Conservation (phyloP, 2,888 invertebrate genomes). For the Meganola albula region DNA sequence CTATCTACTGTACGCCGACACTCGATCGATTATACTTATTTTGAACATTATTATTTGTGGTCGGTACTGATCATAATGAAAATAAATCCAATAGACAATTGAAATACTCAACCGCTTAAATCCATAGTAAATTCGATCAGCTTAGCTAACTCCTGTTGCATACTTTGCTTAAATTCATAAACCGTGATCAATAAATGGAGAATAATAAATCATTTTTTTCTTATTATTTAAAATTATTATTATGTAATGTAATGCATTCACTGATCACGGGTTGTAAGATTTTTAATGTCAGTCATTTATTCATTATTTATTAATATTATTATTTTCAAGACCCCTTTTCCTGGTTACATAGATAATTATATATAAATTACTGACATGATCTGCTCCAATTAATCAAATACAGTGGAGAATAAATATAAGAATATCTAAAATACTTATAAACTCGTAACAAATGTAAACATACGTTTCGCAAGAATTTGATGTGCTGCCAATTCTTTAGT, state of each 20-base stretch:
- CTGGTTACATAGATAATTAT: slow-evolving; percentile 32
- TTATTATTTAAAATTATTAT: slow-evolving; percentile 34
- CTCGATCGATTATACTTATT: slow-evolving; percentile 54
- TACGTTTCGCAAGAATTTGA: slow-evolving; percentile 55
- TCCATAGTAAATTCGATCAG: slow-evolving; percentile 77
- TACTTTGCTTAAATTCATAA: slow-evolving; percentile 40
- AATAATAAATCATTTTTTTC: slow-evolving; percentile 26
- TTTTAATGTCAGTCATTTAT: slow-evolving; percentile 62
- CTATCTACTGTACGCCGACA: slow-evolving; percentile 57
- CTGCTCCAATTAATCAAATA: slow-evolving; percentile 60
- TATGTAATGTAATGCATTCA: slow-evolving; percentile 35
- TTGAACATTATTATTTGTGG: slow-evolving; percentile 60
- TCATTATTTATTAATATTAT: slow-evolving; percentile 34
- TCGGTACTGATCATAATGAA: slow-evolving; percentile 59
- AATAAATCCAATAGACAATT: slow-evolving; percentile 61
- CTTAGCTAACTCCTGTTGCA: slow-evolving; percentile 60
- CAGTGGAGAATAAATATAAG: slow-evolving; percentile 82
- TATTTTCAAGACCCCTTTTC: slow-evolving; percentile 27
- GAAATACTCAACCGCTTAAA: slow-evolving; percentile 69
- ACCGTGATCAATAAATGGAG: slow-evolving; percentile 48
- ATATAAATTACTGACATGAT: slow-evolving; percentile 43
- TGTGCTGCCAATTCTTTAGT: slow-evolving; percentile 56
- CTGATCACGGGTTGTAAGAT: slow-evolving; percentile 45
- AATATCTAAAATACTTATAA: slow-evolving; percentile 84
- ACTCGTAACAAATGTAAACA: slow-evolving; percentile 78